phyloP scores from a whole-genome alignment of 2,797 vertebrate species.

The Pantherophis vulpinus region DNA sequence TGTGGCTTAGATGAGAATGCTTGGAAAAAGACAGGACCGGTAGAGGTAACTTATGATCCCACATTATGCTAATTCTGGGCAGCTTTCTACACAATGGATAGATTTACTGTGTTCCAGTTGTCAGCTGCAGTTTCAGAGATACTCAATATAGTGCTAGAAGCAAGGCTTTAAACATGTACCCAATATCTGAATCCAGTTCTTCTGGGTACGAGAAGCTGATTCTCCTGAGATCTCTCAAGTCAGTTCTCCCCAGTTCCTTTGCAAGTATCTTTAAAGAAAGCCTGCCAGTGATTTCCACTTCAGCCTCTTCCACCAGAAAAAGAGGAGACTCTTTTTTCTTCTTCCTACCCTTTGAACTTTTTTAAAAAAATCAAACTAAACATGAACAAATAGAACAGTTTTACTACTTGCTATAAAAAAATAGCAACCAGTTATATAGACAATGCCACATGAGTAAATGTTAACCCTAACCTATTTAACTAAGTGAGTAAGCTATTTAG shows the following conservation, averaged over 20 bases:
- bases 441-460: not conserved
- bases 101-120: not conserved
- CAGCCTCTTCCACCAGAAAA: not conserved
- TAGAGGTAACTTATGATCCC: not conserved
- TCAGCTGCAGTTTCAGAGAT: accelerated
- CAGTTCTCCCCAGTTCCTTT: not conserved
- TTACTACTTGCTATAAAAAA: not conserved
- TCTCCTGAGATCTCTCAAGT: not conserved
- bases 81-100: not conserved
- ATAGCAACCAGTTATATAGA: not conserved
- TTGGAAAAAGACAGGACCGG: not conserved
- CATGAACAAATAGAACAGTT: not conserved
- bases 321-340: not conserved
- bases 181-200: not conserved
- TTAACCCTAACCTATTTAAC: not conserved
- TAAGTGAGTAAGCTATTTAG: not conserved
- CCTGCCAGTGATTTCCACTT: not conserved
- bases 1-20: constrained; percentile 12
- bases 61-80: not conserved
- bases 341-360: not conserved
- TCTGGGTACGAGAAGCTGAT: not conserved
- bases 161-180: not conserved
- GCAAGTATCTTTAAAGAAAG: not conserved
- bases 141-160: not conserved
- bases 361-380: not conserved